Percentiles rank a stretch among this genome's conserved stretches.
phyloP scores from a whole-genome alignment of 2,888 invertebrate species.

The Tenthredo amoena region DNA sequence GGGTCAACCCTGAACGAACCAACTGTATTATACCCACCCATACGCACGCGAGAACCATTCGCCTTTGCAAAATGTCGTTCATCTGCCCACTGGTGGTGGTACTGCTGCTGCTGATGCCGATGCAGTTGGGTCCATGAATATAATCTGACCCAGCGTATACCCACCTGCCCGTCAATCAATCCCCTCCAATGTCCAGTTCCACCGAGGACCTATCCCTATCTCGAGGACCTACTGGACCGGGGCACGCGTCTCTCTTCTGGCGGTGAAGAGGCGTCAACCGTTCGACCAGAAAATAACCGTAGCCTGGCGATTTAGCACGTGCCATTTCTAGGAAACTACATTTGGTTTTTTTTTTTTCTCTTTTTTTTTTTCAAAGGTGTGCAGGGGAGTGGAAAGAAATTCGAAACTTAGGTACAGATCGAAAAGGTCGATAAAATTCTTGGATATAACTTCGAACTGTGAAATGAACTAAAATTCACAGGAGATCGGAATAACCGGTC shows the following conservation, averaged over 20 bases:
- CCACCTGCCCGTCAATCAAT: not conserved
- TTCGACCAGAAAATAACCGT: constrained; percentile 9
- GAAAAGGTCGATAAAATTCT: not conserved
- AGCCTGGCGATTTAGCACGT: constrained; percentile 25
- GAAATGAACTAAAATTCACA: not conserved
- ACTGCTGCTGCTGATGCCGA: not conserved
- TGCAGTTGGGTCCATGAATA: not conserved
- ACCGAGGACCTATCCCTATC: constrained; percentile 7
- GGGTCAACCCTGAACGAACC: not conserved
- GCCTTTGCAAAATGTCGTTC: constrained; percentile 41
- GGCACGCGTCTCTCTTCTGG: constrained; percentile 22
- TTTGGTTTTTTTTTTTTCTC: not conserved
- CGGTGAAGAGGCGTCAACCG: not conserved
- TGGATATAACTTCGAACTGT: not conserved
- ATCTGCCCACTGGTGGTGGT: not conserved
- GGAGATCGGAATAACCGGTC: too few relatives aligned
- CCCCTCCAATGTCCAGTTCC: constrained; percentile 22
- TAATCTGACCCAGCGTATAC: not conserved
- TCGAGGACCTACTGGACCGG: constrained; percentile 19
- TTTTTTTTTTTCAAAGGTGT: not conserved
- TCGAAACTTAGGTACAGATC: not conserved
- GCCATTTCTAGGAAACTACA: constrained; percentile 32
- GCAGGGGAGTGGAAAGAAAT: not conserved
- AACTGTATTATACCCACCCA: not conserved
- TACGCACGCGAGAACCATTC: not conserved